Base-by-base conservation (phyloP, 1,140 invertebrate genomes). In the Thalassaphorura encarpata region DNA sequence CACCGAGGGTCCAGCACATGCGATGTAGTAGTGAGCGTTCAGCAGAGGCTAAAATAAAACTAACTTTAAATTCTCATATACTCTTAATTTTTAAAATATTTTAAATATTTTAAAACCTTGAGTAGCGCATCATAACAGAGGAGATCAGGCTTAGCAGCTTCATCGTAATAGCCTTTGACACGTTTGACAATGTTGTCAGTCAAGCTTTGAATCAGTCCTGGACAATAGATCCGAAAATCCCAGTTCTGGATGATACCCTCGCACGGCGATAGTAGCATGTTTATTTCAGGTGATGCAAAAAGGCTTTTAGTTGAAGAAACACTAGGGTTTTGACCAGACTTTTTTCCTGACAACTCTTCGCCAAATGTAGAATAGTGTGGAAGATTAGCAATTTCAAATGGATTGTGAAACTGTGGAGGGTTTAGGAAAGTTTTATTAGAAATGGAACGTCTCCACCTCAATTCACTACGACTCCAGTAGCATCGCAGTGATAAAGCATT, bases 161-260 rank as follows among this genome's bases (percentile, higher is more conserved):
- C 33, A 31, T 60, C 47, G 28, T 46, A 52, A 19, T 53, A 28
- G 15, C 5, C 26, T 18, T 50, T 39, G 19, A 51, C n/a, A 15
- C 52, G 8, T 8, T 43, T 21, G 4, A 56, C 51, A 2, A 61
- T 53, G 8, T 48, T 27, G 11, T 18, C n/a, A n/a, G 41, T 58
- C 16, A 24, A 36, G 16, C 42, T 13, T 16, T 28, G 41, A 49
- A 61, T 61, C 15, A 48, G 26, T n/a, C 49, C 52, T 1, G 33
- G 23, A 2, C 31, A 56, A 24, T 53, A 56, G 6, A 29, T 53
- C 15, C 59, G 23, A 0, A 56, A 42, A 28, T 61, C 54, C 59
- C 54, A 56, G 43, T 56, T 56, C 21, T 56, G 45, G 3, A 31
- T 6, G 21, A 61, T 43, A 11, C 59, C 59, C n/a, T n/a, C n/a